Percentiles rank a stretch among this genome's conserved stretches.
Conservation (phyloP, 1,140 invertebrate genomes). For the Lasioglossum albipes region DNA sequence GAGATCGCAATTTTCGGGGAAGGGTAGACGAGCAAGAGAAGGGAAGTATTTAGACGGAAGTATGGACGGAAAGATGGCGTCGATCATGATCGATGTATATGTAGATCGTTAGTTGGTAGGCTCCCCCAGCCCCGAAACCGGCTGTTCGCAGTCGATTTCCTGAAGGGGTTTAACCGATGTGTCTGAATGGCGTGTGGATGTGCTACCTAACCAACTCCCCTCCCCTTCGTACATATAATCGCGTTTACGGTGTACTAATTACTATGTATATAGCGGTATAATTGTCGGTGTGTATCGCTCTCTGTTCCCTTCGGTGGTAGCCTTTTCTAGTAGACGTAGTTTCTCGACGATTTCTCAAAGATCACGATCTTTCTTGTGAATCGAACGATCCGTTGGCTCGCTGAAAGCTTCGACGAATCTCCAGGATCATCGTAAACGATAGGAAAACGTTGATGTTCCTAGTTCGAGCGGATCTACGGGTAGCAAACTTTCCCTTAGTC, state of each 20-base stretch:
- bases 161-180: constrained; percentile 68
- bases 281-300: constrained; percentile 13
- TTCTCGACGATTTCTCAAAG: background rate
- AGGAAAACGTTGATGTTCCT: background rate
- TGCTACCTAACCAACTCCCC: constrained; percentile 64
- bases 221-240: constrained; percentile 63
- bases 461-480: background rate
- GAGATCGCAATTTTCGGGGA: background rate
- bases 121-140: constrained; percentile 30
- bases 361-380: background rate
- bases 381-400: background rate
- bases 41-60: constrained; percentile 14
- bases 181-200: constrained; percentile 76
- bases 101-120: constrained; percentile 66
- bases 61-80: constrained; percentile 14
- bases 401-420: background rate
- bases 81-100: constrained; percentile 52
- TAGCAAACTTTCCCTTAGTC: background rate
- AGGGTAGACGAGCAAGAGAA: background rate
- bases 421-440: background rate
- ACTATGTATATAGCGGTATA: constrained; percentile 19
- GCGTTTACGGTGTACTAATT: constrained; percentile 41
- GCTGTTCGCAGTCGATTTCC: constrained; percentile 64
- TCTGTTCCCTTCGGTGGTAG: constrained; percentile 1
- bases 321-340: background rate